phyloP scores from a whole-genome alignment of 64 coral and sea anemone genomes.

The Montipora capricornis region DNA sequence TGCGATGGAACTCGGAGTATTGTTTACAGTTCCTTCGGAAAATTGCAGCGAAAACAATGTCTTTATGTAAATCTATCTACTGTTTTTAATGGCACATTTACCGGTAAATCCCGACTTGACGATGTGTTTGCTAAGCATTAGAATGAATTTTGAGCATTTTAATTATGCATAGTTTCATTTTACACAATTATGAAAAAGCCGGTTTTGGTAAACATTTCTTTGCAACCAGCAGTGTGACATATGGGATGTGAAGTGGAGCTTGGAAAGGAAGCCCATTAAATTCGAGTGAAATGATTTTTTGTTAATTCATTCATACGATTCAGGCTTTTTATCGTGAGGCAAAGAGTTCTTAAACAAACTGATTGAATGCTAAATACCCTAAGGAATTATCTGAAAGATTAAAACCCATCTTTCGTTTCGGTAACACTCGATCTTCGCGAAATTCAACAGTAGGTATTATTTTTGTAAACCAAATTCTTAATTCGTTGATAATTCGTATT shows the following conservation, averaged over 20 bases:
- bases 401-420: background rate
- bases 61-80: conserved; percentile 15
- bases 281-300: no score
- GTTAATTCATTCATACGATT: no score
- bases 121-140: conserved; percentile 4
- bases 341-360: background rate
- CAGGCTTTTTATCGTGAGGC: background rate
- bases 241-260: background rate
- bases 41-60: conserved; percentile 21
- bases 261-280: no score
- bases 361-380: no score
- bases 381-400: background rate
- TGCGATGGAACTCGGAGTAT: conserved; percentile 54
- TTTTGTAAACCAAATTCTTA: background rate
- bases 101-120: conserved; percentile 16
- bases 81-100: conserved; percentile 49
- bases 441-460: no score
- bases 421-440: no score
- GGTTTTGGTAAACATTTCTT: background rate
- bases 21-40: conserved; percentile 87
- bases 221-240: background rate
- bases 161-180: background rate
- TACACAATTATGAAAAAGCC: background rate
- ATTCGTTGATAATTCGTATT: background rate
- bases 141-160: background rate